A percentile compares a stretch with the other conserved stretches of the same genome.
Evolutionary conservation across 2,797 vertebrate genomes (phyloP).

Genomic region (Liasis olivaceus): DNA sequence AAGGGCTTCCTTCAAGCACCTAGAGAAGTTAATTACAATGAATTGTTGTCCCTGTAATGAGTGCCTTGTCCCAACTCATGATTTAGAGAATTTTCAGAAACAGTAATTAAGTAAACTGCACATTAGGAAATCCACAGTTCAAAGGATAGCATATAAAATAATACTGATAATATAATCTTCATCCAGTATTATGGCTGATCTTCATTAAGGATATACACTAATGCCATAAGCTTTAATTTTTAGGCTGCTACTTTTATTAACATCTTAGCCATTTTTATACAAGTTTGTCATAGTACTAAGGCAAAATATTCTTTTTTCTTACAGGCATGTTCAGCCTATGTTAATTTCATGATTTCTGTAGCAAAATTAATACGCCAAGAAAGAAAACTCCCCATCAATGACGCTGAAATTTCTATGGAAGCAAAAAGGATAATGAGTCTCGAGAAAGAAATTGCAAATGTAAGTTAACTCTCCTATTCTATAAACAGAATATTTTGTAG

Average conservation of each 20-base stretch:
- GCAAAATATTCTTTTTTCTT: constrained; percentile 44
- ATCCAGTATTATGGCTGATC: not conserved
- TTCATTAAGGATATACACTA: not conserved
- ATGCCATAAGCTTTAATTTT: constrained; percentile 4
- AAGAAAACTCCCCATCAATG: constrained; percentile 72
- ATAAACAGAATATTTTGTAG: not conserved
- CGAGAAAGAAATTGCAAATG: constrained; percentile 92
- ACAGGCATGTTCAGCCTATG: constrained; percentile 89
- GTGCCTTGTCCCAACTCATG: constrained; percentile 13
- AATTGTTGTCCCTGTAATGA: constrained; percentile 25
- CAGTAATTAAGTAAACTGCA: constrained; percentile 51
- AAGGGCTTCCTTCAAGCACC: not conserved
- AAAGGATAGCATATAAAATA: constrained; percentile 31
- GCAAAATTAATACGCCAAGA: constrained; percentile 87
- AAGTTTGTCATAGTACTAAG: not conserved
- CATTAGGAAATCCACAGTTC: not conserved
- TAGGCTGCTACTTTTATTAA: not conserved
- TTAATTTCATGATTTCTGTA: constrained; percentile 90
- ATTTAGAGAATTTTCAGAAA: constrained; percentile 57
- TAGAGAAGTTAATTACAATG: not conserved
- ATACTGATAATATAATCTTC: constrained; percentile 40
- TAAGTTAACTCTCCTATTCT: constrained; percentile 73
- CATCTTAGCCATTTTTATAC: not conserved
- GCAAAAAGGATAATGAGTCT: constrained; percentile 84
- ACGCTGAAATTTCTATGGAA: constrained; percentile 76